Evolutionary conservation across 2,797 vertebrate species (phyloP).

Genomic region (Percopsis omiscomaycus): DNA sequence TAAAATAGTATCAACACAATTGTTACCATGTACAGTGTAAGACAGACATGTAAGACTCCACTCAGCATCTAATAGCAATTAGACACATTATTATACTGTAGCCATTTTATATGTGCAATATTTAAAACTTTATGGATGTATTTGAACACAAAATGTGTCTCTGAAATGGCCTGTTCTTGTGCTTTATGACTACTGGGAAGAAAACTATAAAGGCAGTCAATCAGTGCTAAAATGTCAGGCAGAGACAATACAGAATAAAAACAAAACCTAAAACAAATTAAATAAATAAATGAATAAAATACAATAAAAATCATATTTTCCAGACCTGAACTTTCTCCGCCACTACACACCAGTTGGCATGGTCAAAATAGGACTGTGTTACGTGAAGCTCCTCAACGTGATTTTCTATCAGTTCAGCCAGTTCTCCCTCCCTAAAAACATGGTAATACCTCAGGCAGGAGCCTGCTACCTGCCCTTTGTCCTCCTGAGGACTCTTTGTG

Average conservation of each 20-base stretch:
- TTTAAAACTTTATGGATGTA: not conserved
- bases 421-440: conserved; percentile 78
- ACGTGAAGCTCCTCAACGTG: conserved; percentile 74
- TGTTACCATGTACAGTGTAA: conserved; percentile 2
- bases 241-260: conserved; percentile 31
- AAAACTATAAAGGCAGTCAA: conserved; percentile 5
- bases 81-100: not conserved
- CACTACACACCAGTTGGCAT: conserved; percentile 76
- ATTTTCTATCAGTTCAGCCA: conserved; percentile 70
- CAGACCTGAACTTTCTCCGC: conserved; percentile 74
- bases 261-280: not conserved
- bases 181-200: not conserved
- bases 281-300: conserved; percentile 14
- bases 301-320: conserved; percentile 63
- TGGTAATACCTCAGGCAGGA: conserved; percentile 77
- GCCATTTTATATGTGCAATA: conserved; percentile 2
- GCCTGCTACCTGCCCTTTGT: conserved; percentile 46
- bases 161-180: not conserved
- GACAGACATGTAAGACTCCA: too few species aligned
- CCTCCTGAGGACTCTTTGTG: conserved; percentile 52
- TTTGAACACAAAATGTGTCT: conserved; percentile 1
- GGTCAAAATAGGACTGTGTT: conserved; percentile 75
- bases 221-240: conserved; percentile 47
- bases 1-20: conserved; percentile 42
- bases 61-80: not conserved